Base-by-base conservation (phyloP, 2,797 vertebrate genomes). In the Malacoraja senta region DNA sequence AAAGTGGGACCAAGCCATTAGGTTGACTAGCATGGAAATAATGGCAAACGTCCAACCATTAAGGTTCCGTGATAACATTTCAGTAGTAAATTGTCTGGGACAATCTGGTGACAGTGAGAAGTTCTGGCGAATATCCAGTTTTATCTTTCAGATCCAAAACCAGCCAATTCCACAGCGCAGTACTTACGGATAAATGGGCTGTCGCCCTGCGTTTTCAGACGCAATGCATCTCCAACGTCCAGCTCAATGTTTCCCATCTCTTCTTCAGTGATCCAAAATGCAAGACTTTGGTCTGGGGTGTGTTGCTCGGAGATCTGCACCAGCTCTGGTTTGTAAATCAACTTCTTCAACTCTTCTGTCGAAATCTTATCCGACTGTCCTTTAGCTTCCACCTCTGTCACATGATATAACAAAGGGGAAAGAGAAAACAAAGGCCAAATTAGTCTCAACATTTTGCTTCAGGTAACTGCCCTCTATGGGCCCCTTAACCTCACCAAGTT, bases 131-230 rank as follows among this genome's bases (percentile, higher is more conserved):
- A 86, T n/a, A 32, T 86, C 83, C 17, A 17, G 12, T 8, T 86
- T 13, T 0, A n/a, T 26, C 38, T 68, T 68, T 68, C n/a, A 65
- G n/a, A 61, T 15, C 9, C 81, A 61, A 84, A 29, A 61, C 21
- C 3, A 53, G 53, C 1, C 15, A 65, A 8, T 65, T 8, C 17
- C 15, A 74, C 6, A 24, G 24, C 4, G 1, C 3, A 19, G 32
- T 78, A 94, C 97, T 97, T 94, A 98, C 98, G 97, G 93, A 98
- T 94, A 94, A 98, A 98, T 0, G 98, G 98, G 35, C 97, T 93
- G 3, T 98, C 95, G 79, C 98, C 98, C 94, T 94, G 96, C 26
- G 98, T 98, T 95, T 98, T 98, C 94, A 98, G 96, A 0, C 97
- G 96, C 0, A 98, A 93, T 0, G 96, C 96, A 65, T 97, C 95